A percentile compares a stretch with the other conserved stretches of the same genome.
phyloP scores from a whole-genome alignment of 2,113 vertebrate genomes.

The Xiphorhynchus elegans region DNA sequence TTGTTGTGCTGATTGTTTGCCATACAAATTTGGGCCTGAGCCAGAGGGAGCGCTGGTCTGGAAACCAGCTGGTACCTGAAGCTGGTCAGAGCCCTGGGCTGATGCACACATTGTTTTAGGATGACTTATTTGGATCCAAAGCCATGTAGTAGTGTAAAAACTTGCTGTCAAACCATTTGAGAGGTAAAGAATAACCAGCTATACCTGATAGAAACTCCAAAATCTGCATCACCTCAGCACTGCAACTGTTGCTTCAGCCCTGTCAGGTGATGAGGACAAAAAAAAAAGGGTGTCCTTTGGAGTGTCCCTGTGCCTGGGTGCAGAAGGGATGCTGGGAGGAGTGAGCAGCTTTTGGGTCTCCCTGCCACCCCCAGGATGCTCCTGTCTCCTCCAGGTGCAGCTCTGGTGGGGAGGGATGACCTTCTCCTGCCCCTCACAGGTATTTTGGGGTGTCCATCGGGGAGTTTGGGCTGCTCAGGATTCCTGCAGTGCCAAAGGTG shows the following conservation, averaged over 20 bases:
- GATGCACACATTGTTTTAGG: neutral
- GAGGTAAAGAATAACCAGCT: neutral
- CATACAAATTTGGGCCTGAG: neutral
- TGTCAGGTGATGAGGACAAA: neutral
- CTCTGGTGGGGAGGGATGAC: fast-evolving
- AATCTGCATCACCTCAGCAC: neutral
- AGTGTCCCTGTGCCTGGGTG: neutral
- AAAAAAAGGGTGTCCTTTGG: neutral
- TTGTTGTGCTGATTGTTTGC: neutral
- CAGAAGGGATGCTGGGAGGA: neutral
- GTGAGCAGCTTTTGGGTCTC: neutral
- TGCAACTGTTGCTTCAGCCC: neutral
- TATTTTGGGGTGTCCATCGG: neutral
- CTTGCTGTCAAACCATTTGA: neutral
- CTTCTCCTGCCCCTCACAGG: neutral
- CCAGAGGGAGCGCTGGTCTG: neutral
- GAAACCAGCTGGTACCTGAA: conserved; percentile 7
- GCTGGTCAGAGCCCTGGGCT: neutral
- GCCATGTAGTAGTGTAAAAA: neutral
- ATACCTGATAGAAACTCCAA: neutral
- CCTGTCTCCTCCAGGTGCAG: neutral
- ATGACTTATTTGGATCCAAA: neutral
- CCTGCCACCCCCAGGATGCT: neutral
- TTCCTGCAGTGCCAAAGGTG: neutral
- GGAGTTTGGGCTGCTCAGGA: neutral